These are phyloP conservation scores for Hydropotes inermis DNA, from an alignment of 2,113 vertebrate genomes.

Conservation along the genomic window DNA sequence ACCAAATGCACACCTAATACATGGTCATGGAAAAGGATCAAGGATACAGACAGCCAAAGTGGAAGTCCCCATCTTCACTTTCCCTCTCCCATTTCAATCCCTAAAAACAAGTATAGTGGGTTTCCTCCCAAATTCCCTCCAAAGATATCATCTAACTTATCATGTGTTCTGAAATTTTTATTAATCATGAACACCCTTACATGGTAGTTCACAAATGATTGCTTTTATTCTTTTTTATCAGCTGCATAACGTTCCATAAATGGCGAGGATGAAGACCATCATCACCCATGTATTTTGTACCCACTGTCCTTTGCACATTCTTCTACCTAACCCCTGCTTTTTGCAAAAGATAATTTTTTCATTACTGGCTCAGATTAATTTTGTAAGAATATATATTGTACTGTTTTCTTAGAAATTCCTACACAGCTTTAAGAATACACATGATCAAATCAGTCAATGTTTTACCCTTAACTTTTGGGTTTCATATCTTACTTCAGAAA, in stretches of 20 bases:
- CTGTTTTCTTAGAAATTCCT: not conserved
- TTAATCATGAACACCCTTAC: not conserved
- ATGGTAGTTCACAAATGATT: not conserved
- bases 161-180: not conserved
- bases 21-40: not conserved
- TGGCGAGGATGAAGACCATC: not conserved
- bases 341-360: not conserved
- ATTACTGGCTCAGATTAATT: not conserved
- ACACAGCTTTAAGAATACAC: not conserved
- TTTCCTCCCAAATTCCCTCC: not conserved
- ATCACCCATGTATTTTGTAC: not conserved
- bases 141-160: not conserved
- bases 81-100: not conserved
- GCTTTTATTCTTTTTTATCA: not conserved
- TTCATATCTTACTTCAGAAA: not conserved
- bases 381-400: not conserved
- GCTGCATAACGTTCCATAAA: not conserved
- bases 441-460: not conserved
- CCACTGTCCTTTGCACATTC: not conserved
- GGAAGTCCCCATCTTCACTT: not conserved
- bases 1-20: not conserved
- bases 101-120: not conserved
- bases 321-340: not conserved
- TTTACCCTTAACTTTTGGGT: not conserved
- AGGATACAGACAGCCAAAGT: not conserved